Evolutionary conservation across 2,888 invertebrate species (phyloP).

Genomic region (Luperina testacea): DNA sequence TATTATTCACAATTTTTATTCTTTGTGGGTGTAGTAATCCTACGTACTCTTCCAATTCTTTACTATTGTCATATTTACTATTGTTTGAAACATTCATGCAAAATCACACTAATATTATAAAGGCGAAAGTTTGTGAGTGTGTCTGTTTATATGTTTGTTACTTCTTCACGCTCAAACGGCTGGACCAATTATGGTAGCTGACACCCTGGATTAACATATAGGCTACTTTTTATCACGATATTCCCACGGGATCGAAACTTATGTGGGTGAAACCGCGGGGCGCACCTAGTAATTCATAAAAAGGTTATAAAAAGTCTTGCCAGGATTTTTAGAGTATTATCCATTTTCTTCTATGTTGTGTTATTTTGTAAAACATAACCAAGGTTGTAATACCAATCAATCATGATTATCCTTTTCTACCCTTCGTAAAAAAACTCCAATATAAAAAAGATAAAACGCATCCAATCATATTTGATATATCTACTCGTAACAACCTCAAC

Average conservation of each 20-base stretch:
- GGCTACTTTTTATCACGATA: no score
- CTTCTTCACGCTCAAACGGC: no score
- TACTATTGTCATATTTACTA: neutral
- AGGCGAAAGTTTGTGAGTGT: no score
- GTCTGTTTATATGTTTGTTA: no score
- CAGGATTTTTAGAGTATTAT: neutral
- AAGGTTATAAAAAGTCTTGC: no score
- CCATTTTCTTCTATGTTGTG: neutral
- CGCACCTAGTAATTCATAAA: neutral
- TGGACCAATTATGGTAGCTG: no score
- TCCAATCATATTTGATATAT: neutral
- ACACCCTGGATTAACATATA: no score
- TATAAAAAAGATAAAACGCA: neutral
- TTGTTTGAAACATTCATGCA: neutral
- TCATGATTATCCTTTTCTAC: neutral
- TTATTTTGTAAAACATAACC: neutral
- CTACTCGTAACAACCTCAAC: neutral
- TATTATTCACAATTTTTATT: neutral
- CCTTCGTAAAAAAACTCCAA: neutral
- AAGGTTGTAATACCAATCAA: neutral
- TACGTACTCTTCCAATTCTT: neutral
- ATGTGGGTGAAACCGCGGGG: no score
- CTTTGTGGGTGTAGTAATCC: neutral
- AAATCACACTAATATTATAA: no score
- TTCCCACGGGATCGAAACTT: no score